phyloP scores from a whole-genome alignment of 2,113 vertebrate species.

The Melanerpes aurifrons region DNA sequence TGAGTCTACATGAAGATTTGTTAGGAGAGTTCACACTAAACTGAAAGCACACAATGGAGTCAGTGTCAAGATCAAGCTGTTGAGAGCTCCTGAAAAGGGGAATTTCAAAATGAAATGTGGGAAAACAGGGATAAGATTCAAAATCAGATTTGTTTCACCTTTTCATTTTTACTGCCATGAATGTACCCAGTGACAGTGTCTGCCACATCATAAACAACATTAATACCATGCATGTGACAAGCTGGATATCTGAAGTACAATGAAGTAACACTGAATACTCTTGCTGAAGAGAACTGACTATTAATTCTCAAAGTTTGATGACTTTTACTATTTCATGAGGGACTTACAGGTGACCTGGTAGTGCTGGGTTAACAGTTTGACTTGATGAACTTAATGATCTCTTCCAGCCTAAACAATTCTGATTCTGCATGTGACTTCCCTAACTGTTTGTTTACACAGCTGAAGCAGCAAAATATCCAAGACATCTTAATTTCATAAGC shows the following conservation, averaged over 20 bases:
- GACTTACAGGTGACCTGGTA: no score
- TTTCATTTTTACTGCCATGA: neutral
- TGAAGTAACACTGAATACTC: neutral
- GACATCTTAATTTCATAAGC: neutral
- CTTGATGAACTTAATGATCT: no score
- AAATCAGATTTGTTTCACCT: fast-evolving
- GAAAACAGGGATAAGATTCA: neutral
- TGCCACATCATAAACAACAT: neutral
- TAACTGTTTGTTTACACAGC: neutral
- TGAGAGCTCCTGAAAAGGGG: neutral
- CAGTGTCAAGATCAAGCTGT: neutral
- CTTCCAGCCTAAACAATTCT: no score
- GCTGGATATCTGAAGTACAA: neutral
- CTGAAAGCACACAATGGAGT: neutral
- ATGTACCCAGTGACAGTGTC: fast-evolving
- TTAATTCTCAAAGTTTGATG: neutral
- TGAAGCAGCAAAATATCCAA: neutral
- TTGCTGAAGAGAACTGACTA: neutral
- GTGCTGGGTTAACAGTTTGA: no score
- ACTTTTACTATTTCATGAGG: neutral
- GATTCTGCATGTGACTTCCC: neutral
- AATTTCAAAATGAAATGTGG: neutral
- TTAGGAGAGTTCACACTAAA: neutral
- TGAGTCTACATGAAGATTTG: neutral
- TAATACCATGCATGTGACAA: neutral